Evolutionary conservation across 2,113 vertebrate species (phyloP).

Genomic region (Hyla sarda): DNA sequence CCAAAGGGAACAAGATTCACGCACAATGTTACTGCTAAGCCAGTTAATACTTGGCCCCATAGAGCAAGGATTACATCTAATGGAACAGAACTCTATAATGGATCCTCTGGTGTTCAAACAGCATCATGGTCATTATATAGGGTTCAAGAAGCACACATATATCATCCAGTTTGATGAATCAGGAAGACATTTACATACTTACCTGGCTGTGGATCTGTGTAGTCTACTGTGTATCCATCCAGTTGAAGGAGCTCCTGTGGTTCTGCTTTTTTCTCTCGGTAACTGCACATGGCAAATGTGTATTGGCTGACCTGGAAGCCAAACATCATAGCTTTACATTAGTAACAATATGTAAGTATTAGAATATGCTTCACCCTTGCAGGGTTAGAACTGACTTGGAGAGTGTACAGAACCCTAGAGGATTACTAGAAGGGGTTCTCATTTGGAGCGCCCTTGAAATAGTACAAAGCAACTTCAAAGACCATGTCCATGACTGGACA

Average conservation of each 20-base stretch:
- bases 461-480: neutral
- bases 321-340: conserved; percentile 13
- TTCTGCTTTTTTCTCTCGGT: conserved; percentile 97
- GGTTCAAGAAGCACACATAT: too few species aligned
- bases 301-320: conserved; percentile 94
- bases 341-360: neutral
- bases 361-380: neutral
- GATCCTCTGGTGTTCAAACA: neutral
- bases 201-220: conserved; percentile 98
- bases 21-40: neutral
- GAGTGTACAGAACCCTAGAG: too few species aligned
- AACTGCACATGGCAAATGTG: conserved; percentile 99
- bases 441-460: neutral
- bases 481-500: neutral
- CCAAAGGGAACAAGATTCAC: too few species aligned
- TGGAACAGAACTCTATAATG: neutral
- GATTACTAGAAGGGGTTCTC: too few species aligned
- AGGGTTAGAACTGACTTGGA: too few species aligned
- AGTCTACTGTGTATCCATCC: conserved; percentile 98
- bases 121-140: neutral
- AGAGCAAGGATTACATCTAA: neutral
- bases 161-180: too few species aligned
- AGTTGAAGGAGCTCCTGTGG: conserved; percentile 96
- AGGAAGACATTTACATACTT: conserved; percentile 37
- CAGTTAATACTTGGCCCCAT: neutral